Percentiles rank a stretch among this genome's conserved stretches.
Conservation (phyloP, 2,797 vertebrate species). For the Chanos chanos region DNA sequence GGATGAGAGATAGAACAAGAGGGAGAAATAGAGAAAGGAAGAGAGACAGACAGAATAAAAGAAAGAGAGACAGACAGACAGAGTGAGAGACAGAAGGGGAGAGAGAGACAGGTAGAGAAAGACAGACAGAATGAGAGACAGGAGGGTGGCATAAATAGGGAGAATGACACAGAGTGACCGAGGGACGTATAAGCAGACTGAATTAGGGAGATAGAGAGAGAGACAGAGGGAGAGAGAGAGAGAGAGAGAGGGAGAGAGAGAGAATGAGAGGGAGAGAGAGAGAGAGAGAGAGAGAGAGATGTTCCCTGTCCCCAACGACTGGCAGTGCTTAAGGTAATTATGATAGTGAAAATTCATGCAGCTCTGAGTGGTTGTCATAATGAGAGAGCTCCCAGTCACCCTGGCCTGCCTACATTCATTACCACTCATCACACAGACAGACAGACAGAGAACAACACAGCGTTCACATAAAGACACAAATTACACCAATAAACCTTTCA, state of each 20-base stretch:
- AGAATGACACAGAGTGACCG: no score
- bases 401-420: constrained; percentile 23
- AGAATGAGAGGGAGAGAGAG: not conserved
- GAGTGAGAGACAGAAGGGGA: not conserved
- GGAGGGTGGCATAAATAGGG: no score
- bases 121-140: no score
- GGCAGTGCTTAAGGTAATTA: no score
- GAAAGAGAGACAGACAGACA: no score
- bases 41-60: not conserved
- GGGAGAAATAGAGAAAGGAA: not conserved
- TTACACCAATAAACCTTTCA: constrained; percentile 43
- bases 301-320: no score
- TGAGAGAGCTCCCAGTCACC: constrained; percentile 11
- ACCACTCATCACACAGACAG: constrained; percentile 39
- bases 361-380: constrained; percentile 39
- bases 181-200: not conserved
- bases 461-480: constrained; percentile 39
- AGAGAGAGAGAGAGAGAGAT: not conserved
- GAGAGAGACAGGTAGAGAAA: no score
- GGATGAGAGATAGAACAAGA: not conserved
- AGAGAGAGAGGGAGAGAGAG: no score
- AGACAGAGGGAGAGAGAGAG: no score
- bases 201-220: no score
- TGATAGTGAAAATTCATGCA: no score
- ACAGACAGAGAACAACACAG: not conserved